Conservation (phyloP, 2,888 invertebrate species). For the Mechanitis messenoides region DNA sequence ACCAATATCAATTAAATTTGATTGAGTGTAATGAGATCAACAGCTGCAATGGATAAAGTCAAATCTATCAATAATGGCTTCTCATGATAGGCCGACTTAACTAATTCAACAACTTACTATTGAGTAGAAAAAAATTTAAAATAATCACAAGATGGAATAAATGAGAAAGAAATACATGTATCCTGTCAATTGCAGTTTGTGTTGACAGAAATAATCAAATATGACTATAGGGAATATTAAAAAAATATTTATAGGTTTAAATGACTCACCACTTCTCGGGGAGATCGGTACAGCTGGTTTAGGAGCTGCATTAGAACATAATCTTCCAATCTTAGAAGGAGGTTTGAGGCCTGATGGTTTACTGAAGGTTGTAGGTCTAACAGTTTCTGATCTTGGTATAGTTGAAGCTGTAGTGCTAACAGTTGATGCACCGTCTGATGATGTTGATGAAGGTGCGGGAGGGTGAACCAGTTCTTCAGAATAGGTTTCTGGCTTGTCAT, state of each 20-base stretch:
- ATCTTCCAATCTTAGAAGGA: conserved; percentile 81
- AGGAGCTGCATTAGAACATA: conserved; percentile 78
- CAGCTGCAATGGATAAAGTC: conserved; percentile 35
- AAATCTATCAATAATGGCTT: conserved; percentile 35
- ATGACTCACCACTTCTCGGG: conserved; percentile 70
- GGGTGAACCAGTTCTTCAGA: conserved; percentile 40
- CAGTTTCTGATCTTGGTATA: conserved; percentile 37
- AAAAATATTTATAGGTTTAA: conserved; percentile 9
- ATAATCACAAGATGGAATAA: conserved; percentile 16
- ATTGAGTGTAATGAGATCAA: conserved; percentile 41
- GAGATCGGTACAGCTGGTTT: conserved; percentile 81
- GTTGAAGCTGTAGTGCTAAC: conserved; percentile 49
- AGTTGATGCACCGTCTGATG: conserved; percentile 53
- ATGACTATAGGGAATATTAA: conserved; percentile 3
- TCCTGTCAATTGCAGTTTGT: conserved; percentile 66
- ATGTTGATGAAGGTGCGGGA: conserved; percentile 51
- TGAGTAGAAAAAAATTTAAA: conserved; percentile 19
- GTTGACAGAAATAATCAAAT: conserved; percentile 12
- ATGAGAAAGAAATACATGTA: conserved; percentile 9
- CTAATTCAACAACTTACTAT: conserved; percentile 7
- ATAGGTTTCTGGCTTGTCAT: conserved; percentile 54
- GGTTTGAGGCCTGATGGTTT: conserved; percentile 80
- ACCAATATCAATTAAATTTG: conserved; percentile 22
- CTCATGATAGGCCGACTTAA: conserved; percentile 26
- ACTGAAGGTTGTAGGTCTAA: conserved; percentile 59